These are phyloP conservation scores for Halesus radiatus DNA, from an alignment of 1,140 invertebrate species.

Conservation along the genomic window DNA sequence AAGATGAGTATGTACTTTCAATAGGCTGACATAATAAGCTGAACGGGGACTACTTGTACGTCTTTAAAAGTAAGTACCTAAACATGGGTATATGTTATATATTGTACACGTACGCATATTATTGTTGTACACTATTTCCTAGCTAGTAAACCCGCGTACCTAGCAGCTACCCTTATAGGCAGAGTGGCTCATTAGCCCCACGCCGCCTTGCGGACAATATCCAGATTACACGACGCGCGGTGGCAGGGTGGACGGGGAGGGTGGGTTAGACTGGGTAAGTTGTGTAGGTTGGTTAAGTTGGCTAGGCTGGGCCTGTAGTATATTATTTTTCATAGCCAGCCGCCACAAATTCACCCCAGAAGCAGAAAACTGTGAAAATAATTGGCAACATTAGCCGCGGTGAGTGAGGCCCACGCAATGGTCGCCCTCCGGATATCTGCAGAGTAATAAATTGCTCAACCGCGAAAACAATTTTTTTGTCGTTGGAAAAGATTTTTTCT, in stretches of 20 bases:
- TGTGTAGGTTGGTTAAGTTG: not conserved
- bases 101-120: too few species aligned
- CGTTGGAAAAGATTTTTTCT: not conserved
- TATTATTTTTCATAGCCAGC: not conserved
- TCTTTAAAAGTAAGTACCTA: too few species aligned
- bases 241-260: not conserved
- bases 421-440: not conserved
- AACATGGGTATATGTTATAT: too few species aligned
- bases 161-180: not conserved
- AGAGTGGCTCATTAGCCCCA: conserved; percentile 20
- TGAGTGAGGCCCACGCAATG: conserved; percentile 15
- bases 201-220: conserved; percentile 16
- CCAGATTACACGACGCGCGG: not conserved
- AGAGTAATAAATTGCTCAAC: not conserved
- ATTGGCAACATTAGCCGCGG: conserved; percentile 36
- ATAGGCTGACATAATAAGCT: too few species aligned
- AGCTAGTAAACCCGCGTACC: too few species aligned
- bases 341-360: not conserved
- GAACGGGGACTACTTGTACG: too few species aligned
- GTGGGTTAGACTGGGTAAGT: not conserved
- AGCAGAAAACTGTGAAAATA: conserved; percentile 36
- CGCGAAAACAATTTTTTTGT: not conserved
- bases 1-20: too few species aligned
- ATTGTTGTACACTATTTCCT: too few species aligned
- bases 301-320: not conserved